These are phyloP conservation scores for Dryocosmus kuriphilus DNA, from an alignment of 2,888 invertebrate species.

Conservation along the genomic window DNA sequence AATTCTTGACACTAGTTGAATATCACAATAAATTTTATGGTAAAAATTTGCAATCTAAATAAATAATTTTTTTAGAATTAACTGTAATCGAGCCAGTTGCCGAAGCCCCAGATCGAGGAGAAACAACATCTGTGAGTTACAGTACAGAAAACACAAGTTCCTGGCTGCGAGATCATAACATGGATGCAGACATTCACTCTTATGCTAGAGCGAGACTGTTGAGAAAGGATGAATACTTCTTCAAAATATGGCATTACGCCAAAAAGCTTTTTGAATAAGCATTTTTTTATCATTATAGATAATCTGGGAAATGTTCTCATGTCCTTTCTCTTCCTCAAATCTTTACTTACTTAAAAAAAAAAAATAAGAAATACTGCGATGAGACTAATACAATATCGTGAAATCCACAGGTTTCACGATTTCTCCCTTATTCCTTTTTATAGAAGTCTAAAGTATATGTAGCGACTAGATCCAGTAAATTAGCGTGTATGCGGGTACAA, in stretches of 20 bases:
- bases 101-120: conserved; percentile 85
- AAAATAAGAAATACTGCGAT: conserved; percentile 38
- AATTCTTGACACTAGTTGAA: too few relatives aligned
- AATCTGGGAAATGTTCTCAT: conserved; percentile 47
- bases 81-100: conserved; percentile 81
- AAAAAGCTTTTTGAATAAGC: conserved; percentile 86
- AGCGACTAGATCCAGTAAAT: conserved; percentile 41
- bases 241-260: conserved; percentile 94
- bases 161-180: conserved; percentile 95
- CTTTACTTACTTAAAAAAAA: conserved; percentile 36
- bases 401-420: background rate
- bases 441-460: conserved; percentile 28
- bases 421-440: conserved; percentile 26
- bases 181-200: conserved; percentile 95
- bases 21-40: too few relatives aligned
- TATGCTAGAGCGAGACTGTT: conserved; percentile 92
- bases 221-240: conserved; percentile 95
- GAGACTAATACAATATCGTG: conserved; percentile 18
- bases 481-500: conserved; percentile 52
- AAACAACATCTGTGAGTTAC: conserved; percentile 86
- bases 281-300: conserved; percentile 62
- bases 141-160: conserved; percentile 96
- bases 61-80: conserved; percentile 65
- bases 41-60: background rate
- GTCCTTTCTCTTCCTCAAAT: conserved; percentile 26